phyloP scores from a whole-genome alignment of 2,797 vertebrate genomes.

The Pseudomugil tenellus region DNA sequence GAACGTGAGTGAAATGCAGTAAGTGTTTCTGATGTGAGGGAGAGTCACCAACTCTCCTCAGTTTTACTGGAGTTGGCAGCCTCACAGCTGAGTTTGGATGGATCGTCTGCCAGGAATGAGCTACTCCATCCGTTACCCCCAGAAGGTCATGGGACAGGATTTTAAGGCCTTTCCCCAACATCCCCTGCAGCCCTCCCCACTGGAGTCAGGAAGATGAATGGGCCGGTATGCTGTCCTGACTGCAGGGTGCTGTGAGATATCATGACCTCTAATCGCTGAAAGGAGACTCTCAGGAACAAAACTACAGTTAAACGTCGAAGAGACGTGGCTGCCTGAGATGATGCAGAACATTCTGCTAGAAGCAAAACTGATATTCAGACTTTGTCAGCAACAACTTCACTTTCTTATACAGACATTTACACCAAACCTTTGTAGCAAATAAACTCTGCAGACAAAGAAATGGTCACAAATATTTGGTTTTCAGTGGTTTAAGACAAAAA shows the following conservation, averaged over 20 bases:
- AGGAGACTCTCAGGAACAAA: conserved; percentile 57
- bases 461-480: too few species aligned
- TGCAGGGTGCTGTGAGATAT: conserved; percentile 68
- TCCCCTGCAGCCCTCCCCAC: conserved; percentile 66
- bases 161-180: conserved; percentile 76
- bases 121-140: conserved; percentile 79
- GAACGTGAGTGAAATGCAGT: conserved; percentile 56
- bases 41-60: conserved; percentile 40
- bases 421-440: too few species aligned
- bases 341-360: conserved; percentile 1
- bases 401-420: too few species aligned
- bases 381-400: too few species aligned
- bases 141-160: conserved; percentile 84
- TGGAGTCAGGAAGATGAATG: conserved; percentile 78
- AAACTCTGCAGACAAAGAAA: too few species aligned
- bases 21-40: conserved; percentile 10
- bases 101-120: conserved; percentile 75
- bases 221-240: conserved; percentile 56
- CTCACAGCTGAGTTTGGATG: conserved; percentile 71
- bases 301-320: conserved; percentile 22
- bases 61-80: conserved; percentile 78
- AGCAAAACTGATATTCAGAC: not conserved
- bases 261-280: conserved; percentile 70
- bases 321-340: conserved; percentile 13
- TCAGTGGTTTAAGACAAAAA: too few species aligned